Base-by-base conservation (phyloP, 2,888 invertebrate genomes). In the Sarcophaga variegata region DNA sequence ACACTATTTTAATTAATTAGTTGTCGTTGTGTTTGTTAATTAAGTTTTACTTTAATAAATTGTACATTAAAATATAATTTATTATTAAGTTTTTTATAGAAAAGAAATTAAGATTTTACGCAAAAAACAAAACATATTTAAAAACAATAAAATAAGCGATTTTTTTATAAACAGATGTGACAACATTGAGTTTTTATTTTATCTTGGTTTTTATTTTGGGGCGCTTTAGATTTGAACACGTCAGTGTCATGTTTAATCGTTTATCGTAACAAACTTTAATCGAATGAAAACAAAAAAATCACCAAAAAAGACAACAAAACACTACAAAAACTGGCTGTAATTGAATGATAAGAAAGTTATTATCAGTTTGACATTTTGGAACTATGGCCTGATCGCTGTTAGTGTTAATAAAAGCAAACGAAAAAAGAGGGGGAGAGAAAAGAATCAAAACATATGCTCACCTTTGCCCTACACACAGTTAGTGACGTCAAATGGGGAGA, bases 281-380 rank as follows among this genome's bases (percentile, higher is more conserved):
- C 37, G 37, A 8, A 8, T 37, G 37, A 37, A 37, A 10, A 37
- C 3, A 37, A 37, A 37, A 37, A 37, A 37, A 37, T 37, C 37
- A 37, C 37, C 6, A 37, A 37, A 37, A 37, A 37, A 47, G 25
- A 69, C 25, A 10, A 27, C 10, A 27, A 71, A 71, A 37, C 37
- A 37, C 8, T 37, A 37, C 37, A 37, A 62, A 67, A 74, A 54
- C 5, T 5, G 12, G 22, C 37, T 37, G 37, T 49, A 81, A 81
- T 27, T 70, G 27, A 22, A 45, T 79, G 86, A 87, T 85, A 85
- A 71, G 76, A 37, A 37, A 8, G 2, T 10, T 10, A 10, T 66
- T 87, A 82, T 82, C 79, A 80, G 78, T 81, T 85, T 85, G 79
- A 47, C 47, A 54, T 82, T 27, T 74, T 80, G 72, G 82, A 85